Conservation (phyloP, 2,797 vertebrate genomes). For the Paratrypauchen microcephalus region DNA sequence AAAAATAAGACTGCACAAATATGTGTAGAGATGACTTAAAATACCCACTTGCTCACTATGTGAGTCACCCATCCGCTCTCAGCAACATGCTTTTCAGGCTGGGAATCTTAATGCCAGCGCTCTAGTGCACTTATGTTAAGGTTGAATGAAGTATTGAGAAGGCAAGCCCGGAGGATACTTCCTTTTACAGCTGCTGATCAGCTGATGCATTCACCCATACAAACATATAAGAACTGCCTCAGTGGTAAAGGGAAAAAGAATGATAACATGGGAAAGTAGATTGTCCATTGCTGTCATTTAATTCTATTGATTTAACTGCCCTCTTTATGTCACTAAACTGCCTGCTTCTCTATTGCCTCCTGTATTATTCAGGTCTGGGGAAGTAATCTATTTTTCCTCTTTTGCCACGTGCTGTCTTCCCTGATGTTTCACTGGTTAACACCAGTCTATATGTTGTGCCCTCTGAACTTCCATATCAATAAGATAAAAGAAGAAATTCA, state of each 20-base stretch:
- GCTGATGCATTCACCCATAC: slow-evolving; percentile 43
- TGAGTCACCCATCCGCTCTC: slow-evolving; percentile 21
- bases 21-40: slow-evolving; percentile 25
- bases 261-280: slow-evolving; percentile 31
- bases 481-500: too few relatives aligned
- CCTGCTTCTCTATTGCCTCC: slow-evolving; percentile 45
- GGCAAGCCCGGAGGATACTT: slow-evolving; percentile 66
- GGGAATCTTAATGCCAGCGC: slow-evolving; percentile 62
- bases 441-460: slow-evolving; percentile 44
- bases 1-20: slow-evolving; percentile 14
- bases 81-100: slow-evolving; percentile 44
- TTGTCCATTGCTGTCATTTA: slow-evolving; percentile 39
- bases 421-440: slow-evolving; percentile 29
- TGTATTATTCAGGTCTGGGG: slow-evolving; percentile 41
- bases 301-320: slow-evolving; percentile 67
- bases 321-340: slow-evolving; percentile 57
- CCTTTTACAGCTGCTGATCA: slow-evolving; percentile 69
- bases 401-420: slow-evolving; percentile 34
- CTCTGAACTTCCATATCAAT: slow-evolving; percentile 59
- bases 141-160: slow-evolving; percentile 74
- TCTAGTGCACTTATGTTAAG: slow-evolving; percentile 66
- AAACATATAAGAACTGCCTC: slow-evolving; percentile 14
- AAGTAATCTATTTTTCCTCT: slow-evolving; percentile 40
- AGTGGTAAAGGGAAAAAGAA: slow-evolving; percentile 47
- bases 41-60: slow-evolving; percentile 29